Base-by-base conservation (phyloP, 1,140 invertebrate genomes). In the Aphaenogaster rudis region DNA sequence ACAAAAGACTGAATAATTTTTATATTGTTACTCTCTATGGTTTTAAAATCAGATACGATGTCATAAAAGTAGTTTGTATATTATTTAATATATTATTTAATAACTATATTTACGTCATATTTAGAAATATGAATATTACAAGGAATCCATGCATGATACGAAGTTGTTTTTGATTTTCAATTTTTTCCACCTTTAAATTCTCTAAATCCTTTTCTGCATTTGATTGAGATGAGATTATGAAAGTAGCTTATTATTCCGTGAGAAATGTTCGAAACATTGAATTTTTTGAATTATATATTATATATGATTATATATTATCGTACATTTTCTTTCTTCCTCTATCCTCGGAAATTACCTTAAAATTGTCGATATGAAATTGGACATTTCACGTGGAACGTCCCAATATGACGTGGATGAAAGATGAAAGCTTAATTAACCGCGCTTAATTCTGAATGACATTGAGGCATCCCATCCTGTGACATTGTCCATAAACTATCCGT, bases 361-460 rank as follows among this genome's bases (percentile, higher is more conserved):
- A 67, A 48, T 67, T 45, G 17, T 45, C n/a, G 9, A 48, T 45
- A 21, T 28, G 17, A 28, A 67, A 39, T 67, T 61, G 28, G 17
- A 45, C 9, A 28, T 67, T 45, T 67, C 64, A 67, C 6, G 9
- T 13, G 64, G 3, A 48, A 28, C 21, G 21, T 33, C 45, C 6
- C 5, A 42, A 63, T 63, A 3, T 48, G 45, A 52, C 15, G 9
- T 33, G 13, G 48, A 52, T 36, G 15, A 52, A 71, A 17, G 48
- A 36, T 28, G 67, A 71, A 71, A 69, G 66, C 48, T 71, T 71
- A 39, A 52, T 71, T 71, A 52, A 71, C 15, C 28, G 15, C 13
- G 7, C 8, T 33, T 71, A 71, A 71, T 71, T 71, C 48, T 36
- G 13, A 69, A 15, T 50, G 48, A 52, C 67, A 17, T 52, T 71